Evolutionary conservation across 2,797 vertebrate species (phyloP), one percentile per base, ranked within the genome.

Genomic region (Hoplostethus mediterraneus): DNA sequence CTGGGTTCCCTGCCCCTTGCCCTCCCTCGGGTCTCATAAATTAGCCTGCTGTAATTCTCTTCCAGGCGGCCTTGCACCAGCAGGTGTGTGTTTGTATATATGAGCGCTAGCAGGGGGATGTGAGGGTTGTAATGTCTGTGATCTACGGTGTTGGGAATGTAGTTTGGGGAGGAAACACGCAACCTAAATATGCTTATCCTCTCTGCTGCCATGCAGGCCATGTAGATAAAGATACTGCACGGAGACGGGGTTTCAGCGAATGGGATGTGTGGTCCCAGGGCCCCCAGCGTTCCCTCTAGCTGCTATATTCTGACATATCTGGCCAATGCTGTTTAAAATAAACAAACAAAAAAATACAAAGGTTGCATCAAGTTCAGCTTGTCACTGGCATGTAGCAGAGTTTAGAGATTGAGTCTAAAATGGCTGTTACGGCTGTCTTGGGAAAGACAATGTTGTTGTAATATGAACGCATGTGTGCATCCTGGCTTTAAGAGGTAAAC

Each of bases 51-150:
- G 93, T 92, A 93, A 92, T 94, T 93, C 90, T 92, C 91, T 88
- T 75, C 80, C 85, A 87, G 93, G 91, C 89, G 75, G 90, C 93
- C 90, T 93, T 93, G 89, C 75, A 82, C 89, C 79, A 87, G 93
- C 95, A 95, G 94, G 95, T 95, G 95, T 94, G 94, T 94, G 93
- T 95, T 95, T 95, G 93, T 95, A 95, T 95, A 95, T 86, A 93
- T 81, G 85, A 90, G 74, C 28, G 63, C 68, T 88, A 92, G 89
- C 90, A 84, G 85, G 79, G 48, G 89, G 90, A 89, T 93, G 90
- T 92, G 84, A 90, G 83, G 77, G 68, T 68, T 83, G 89, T 92
- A 90, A 90, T 92, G 88, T 91, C 81, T 93, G 88, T 94, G 93
- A 95, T 93, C 92, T 94, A 93, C 89, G 78, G 88, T 90, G 87